phyloP scores from a whole-genome alignment of 2,797 vertebrate species.

The Serranus cabrilla region DNA sequence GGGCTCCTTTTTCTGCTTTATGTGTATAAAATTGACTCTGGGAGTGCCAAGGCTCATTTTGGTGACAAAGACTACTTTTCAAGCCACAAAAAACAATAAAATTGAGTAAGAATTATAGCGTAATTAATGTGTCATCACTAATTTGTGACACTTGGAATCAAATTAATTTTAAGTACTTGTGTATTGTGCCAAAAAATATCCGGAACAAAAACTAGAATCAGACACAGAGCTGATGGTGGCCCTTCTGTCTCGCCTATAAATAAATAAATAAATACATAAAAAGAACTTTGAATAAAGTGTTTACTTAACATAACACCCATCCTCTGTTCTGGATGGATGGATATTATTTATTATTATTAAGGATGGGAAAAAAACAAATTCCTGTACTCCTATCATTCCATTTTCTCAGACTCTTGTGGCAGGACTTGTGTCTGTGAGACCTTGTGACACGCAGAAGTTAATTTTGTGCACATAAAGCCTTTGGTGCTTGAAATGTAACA shows the following conservation, averaged over 20 bases:
- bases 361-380: too few relatives aligned
- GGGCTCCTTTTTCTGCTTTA: not conserved
- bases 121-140: not conserved
- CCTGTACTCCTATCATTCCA: not conserved
- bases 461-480: slow-evolving; percentile 5
- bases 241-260: not conserved
- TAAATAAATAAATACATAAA: too few relatives aligned
- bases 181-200: not conserved
- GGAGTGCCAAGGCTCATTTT: not conserved
- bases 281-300: not conserved
- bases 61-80: not conserved
- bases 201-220: too few relatives aligned
- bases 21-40: not conserved
- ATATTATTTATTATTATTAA: too few relatives aligned
- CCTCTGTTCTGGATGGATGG: too few relatives aligned
- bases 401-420: slow-evolving; percentile 36
- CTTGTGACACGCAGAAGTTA: not conserved
- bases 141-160: not conserved
- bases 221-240: not conserved
- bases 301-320: not conserved
- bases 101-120: not conserved
- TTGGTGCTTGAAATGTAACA: slow-evolving; percentile 10
- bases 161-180: not conserved
- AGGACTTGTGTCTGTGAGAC: slow-evolving; percentile 9
- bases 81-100: slow-evolving; percentile 32